Evolutionary conservation across 2,113 vertebrate genomes (phyloP).

Genomic region (Paraplagusia blochii): DNA sequence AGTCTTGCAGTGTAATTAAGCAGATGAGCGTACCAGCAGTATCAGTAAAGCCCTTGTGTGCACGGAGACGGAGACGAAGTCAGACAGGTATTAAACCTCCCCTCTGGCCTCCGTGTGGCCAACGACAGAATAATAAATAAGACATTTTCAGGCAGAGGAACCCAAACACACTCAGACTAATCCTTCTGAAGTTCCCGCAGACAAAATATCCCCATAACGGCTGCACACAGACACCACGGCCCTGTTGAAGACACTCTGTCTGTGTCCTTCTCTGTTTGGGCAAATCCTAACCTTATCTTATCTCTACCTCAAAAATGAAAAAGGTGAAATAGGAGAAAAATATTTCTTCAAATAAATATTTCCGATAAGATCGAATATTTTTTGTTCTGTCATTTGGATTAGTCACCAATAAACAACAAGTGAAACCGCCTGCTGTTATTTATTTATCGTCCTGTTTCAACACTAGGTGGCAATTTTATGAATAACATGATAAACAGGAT

Average conservation of each 20-base stretch:
- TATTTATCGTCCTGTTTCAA: no score
- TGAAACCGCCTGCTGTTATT: not conserved
- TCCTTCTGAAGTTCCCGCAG: slow-evolving; percentile 18
- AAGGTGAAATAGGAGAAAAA: not conserved
- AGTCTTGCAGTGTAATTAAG: not conserved
- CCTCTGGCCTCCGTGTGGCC: slow-evolving; percentile 32
- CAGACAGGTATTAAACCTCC: slow-evolving; percentile 26
- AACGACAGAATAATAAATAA: slow-evolving; percentile 56
- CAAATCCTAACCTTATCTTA: no score
- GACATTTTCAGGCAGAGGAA: slow-evolving; percentile 43
- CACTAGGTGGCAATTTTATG: not conserved
- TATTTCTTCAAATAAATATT: no score
- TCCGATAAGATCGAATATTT: no score
- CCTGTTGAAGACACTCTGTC: slow-evolving; percentile 11
- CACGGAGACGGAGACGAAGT: slow-evolving; percentile 3
- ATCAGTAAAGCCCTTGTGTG: not conserved
- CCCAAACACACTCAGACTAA: not conserved
- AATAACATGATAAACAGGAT: no score
- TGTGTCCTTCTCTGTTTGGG: slow-evolving; percentile 10
- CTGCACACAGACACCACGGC: slow-evolving; percentile 13
- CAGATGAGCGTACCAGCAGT: not conserved
- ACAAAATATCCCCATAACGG: slow-evolving; percentile 13
- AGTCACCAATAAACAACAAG: not conserved
- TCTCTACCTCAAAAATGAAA: slow-evolving; percentile 17
- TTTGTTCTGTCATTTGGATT: no score